Conservation (phyloP, 2,797 vertebrate species). For the Gymnothorax reevesii region DNA sequence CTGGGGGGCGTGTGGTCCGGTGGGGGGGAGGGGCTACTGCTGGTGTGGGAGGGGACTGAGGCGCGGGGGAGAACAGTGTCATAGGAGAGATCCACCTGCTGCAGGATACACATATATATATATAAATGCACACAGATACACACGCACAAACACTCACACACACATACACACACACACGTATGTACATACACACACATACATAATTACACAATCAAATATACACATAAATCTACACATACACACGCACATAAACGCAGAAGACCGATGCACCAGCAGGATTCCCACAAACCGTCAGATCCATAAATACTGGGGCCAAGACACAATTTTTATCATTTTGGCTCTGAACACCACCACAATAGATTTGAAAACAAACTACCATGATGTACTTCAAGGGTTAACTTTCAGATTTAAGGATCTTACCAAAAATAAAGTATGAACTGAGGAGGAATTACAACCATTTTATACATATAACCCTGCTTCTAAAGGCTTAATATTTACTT, state of each 20-base stretch:
- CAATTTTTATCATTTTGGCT: too few relatives aligned
- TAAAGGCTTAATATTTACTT: too few relatives aligned
- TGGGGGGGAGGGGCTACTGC: slow-evolving; percentile 72
- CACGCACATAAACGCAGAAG: background rate
- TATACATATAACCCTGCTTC: too few relatives aligned
- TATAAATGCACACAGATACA: slow-evolving; percentile 3
- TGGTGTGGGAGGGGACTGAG: slow-evolving; percentile 67
- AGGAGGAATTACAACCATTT: too few relatives aligned
- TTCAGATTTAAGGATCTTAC: too few relatives aligned
- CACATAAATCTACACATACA: background rate
- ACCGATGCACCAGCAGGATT: too few relatives aligned
- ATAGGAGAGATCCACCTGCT: slow-evolving; percentile 61
- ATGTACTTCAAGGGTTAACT: too few relatives aligned
- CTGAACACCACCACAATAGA: too few relatives aligned
- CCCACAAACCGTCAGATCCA: too few relatives aligned
- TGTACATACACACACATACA: background rate
- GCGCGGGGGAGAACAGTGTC: slow-evolving; percentile 85
- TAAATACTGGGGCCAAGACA: too few relatives aligned
- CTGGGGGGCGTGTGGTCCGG: slow-evolving; percentile 55
- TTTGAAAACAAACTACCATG: too few relatives aligned
- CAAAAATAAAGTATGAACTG: too few relatives aligned
- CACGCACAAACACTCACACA: slow-evolving; percentile 9
- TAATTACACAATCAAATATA: background rate
- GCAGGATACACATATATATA: slow-evolving; percentile 42
- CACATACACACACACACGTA: background rate